phyloP scores from a whole-genome alignment of 1,140 invertebrate genomes.

The Metopolophium dirhodum region DNA sequence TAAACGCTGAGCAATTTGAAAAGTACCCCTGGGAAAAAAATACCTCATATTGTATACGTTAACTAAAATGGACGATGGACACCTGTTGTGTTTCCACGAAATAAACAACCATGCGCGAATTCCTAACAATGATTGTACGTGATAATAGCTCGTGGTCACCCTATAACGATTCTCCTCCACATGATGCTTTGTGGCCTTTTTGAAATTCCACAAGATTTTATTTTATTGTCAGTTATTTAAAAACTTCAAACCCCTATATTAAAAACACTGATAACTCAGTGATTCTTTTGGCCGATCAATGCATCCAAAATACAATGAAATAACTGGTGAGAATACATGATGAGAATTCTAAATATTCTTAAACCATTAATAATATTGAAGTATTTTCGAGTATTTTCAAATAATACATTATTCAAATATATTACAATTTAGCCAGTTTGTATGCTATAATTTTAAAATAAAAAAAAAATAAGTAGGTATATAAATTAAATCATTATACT shows the following conservation, averaged over 20 bases:
- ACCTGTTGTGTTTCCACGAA: slow-evolving; percentile 33
- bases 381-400: neutral
- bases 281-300: neutral
- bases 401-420: neutral
- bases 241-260: neutral
- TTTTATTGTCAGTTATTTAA: neutral
- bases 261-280: neutral
- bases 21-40: neutral
- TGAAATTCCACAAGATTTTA: slow-evolving; percentile 23
- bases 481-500: neutral
- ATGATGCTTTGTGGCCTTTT: neutral
- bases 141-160: neutral
- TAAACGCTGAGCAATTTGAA: neutral
- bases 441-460: neutral
- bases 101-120: neutral
- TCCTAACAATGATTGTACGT: slow-evolving; percentile 7
- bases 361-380: neutral
- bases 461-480: neutral
- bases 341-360: neutral
- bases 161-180: neutral
- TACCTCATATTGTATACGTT: neutral
- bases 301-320: neutral
- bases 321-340: neutral
- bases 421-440: neutral
- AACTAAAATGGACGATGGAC: neutral